Conservation (phyloP, 2,113 vertebrate genomes). For the Hippocampus comes region DNA sequence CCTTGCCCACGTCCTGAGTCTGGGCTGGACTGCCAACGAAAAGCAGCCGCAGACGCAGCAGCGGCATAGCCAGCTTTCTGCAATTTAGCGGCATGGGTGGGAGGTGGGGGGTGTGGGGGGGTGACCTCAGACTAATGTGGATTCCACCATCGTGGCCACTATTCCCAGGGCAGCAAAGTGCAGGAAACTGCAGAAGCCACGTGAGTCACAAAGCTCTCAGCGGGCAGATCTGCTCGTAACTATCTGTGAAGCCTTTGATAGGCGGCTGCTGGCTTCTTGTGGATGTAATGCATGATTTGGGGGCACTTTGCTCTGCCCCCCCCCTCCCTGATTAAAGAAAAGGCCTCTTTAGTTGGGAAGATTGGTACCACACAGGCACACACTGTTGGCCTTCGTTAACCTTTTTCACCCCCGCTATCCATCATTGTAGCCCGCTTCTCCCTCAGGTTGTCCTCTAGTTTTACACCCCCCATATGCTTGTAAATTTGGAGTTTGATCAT, state of each 20-base stretch:
- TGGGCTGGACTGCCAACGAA: constrained; percentile 43
- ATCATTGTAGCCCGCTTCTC: constrained; percentile 16
- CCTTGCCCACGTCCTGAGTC: constrained; percentile 40
- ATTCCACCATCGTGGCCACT: constrained; percentile 12
- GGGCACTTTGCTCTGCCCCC: constrained; percentile 40
- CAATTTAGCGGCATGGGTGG: constrained; percentile 54
- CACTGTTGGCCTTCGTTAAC: constrained; percentile 61
- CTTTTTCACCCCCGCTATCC: constrained; percentile 64
- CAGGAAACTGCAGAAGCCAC: constrained; percentile 63
- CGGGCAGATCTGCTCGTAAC: constrained; percentile 59
- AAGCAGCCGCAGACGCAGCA: constrained; percentile 1
- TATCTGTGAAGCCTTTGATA: constrained; percentile 69
- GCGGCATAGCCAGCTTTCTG: constrained; percentile 33
- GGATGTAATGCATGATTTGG: constrained; percentile 72
- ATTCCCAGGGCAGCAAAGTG: constrained; percentile 41
- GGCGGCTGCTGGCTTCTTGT: constrained; percentile 54
- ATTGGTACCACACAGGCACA: constrained; percentile 55
- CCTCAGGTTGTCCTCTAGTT: constrained; percentile 43
- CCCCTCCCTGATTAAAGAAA: constrained; percentile 72
- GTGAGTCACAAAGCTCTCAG: constrained; percentile 63
- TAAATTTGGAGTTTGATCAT: constrained; percentile 53
- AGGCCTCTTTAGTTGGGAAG: constrained; percentile 30
- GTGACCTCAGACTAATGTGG: constrained; percentile 57
- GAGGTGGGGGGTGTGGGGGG: constrained; percentile 40
- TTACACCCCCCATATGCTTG: constrained; percentile 26